These are phyloP conservation scores for Noctua comes DNA, from an alignment of 2,888 invertebrate genomes.

Conservation along the genomic window DNA sequence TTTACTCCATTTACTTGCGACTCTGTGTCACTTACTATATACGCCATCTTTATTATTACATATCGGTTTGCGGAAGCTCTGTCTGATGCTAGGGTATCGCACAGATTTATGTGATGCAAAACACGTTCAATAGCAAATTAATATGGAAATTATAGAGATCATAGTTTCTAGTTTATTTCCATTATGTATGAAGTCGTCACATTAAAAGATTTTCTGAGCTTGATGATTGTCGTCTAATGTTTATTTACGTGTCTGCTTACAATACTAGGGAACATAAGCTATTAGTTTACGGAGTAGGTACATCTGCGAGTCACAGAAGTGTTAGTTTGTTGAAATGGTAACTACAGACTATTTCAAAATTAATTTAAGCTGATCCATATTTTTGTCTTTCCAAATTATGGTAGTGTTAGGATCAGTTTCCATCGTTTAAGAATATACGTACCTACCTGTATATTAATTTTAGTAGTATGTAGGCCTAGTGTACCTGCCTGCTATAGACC, in stretches of 20 bases:
- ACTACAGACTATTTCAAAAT: not conserved
- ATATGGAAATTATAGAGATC: conserved; percentile 70
- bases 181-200: conserved; percentile 74
- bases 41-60: conserved; percentile 38
- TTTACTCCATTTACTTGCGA: not conserved
- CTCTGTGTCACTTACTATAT: conserved; percentile 17
- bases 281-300: no score
- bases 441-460: no score
- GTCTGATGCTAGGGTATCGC: conserved; percentile 48
- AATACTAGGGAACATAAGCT: conserved; percentile 10
- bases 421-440: no score
- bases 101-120: conserved; percentile 56
- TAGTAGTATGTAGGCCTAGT: no score
- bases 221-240: conserved; percentile 26
- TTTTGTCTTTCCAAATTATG: no score
- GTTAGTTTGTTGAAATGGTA: not conserved
- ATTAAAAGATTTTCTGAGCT: conserved; percentile 60
- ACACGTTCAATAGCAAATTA: conserved; percentile 63
- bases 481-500: no score
- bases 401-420: no score
- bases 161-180: conserved; percentile 65
- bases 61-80: conserved; percentile 58
- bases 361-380: not conserved
- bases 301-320: no score
- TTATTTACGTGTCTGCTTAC: conserved; percentile 31